phyloP scores from a whole-genome alignment of 2,797 vertebrate species.

The Protosalanx chinensis region DNA sequence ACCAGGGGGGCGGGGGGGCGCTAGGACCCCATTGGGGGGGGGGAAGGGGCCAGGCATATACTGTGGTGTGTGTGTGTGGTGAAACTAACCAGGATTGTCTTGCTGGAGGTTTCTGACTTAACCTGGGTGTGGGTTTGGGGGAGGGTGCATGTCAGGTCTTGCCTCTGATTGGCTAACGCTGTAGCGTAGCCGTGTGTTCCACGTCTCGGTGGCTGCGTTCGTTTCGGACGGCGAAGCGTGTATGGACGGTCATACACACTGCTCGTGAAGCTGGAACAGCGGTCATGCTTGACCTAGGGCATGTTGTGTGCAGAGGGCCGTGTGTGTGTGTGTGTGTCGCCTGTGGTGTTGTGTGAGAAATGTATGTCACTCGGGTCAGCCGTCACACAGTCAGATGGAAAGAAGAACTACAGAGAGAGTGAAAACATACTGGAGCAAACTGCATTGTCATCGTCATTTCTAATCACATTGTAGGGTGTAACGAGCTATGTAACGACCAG shows the following conservation, averaged over 20 bases:
- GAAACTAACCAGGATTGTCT: too few species aligned
- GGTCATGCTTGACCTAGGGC: neutral
- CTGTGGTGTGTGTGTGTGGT: too few species aligned
- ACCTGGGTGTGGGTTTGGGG: neutral
- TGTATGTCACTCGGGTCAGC: neutral
- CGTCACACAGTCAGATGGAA: neutral
- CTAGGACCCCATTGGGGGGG: neutral
- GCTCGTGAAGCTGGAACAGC: too few species aligned
- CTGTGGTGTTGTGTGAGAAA: neutral
- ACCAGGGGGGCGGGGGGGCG: neutral
- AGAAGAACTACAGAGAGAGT: too few species aligned
- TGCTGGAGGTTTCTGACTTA: neutral
- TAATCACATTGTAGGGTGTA: neutral
- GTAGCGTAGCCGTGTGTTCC: neutral
- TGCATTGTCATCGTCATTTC: neutral
- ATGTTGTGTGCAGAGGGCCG: neutral
- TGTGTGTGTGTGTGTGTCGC: neutral
- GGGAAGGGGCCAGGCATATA: neutral
- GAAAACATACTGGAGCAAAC: neutral
- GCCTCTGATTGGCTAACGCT: slow-evolving; percentile 3
- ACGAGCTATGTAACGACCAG: neutral
- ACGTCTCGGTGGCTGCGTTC: too few species aligned
- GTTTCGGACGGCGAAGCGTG: too few species aligned
- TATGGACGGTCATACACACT: neutral
- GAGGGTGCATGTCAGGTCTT: neutral